phyloP scores from a whole-genome alignment of 1,140 invertebrate species.

The Heterodera schachtii region DNA sequence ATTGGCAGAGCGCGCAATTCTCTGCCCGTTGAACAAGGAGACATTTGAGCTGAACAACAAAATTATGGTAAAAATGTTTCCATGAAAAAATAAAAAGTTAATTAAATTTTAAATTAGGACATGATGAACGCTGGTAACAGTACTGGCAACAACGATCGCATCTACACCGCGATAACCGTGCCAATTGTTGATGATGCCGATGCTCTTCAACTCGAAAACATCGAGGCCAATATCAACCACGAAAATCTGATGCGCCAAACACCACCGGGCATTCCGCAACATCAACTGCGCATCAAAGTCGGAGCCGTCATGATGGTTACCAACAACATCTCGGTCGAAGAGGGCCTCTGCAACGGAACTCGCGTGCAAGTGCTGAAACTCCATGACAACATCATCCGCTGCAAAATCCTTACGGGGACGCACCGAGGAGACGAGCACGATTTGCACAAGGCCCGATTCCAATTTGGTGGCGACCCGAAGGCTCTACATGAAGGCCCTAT shows the following conservation, averaged over 20 bases:
- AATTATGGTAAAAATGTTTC: neutral
- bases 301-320: neutral
- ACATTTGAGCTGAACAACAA: constrained; percentile 2
- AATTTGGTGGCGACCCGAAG: neutral
- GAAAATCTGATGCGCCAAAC: neutral
- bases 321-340: neutral
- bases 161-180: neutral
- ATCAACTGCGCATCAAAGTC: neutral
- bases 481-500: neutral
- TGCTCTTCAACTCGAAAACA: neutral
- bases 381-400: neutral
- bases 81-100: neutral
- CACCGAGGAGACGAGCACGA: neutral
- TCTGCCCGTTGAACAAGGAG: neutral
- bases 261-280: neutral
- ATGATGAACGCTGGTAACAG: no score
- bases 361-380: neutral
- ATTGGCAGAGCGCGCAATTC: neutral
- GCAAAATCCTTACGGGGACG: neutral
- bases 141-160: neutral
- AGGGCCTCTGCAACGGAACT: constrained; percentile 2
- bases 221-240: neutral
- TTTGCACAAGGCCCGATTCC: neutral
- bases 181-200: neutral
- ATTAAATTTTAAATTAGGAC: neutral